Evolutionary conservation across 2,888 invertebrate genomes (phyloP).

Genomic region (Scaptomyza tumidula): DNA sequence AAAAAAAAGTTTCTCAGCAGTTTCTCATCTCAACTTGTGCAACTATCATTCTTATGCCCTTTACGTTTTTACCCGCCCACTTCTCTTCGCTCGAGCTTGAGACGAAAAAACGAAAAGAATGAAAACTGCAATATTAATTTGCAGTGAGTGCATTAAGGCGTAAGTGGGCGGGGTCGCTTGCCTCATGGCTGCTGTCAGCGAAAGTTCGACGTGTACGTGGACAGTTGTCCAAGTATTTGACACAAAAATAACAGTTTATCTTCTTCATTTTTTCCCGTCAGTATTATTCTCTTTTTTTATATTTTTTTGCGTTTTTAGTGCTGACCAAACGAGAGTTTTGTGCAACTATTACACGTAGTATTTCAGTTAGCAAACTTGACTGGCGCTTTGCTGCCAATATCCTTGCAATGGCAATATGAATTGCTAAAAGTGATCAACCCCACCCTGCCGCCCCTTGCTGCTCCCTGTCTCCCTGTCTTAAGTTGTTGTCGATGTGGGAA

Average conservation of each 20-base stretch:
- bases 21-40: conserved; percentile 67
- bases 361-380: conserved; percentile 44
- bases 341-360: conserved; percentile 63
- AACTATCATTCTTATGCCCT: conserved; percentile 41
- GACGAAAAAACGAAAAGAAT: not conserved
- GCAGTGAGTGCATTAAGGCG: conserved; percentile 78
- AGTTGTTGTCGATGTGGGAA: conserved; percentile 32
- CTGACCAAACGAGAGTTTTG: conserved; percentile 72
- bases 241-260: conserved; percentile 79
- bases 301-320: conserved; percentile 8
- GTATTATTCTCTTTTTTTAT: not conserved
- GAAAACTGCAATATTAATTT: conserved; percentile 74
- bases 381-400: conserved; percentile 44
- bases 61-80: not conserved
- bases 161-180: conserved; percentile 37
- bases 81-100: not conserved
- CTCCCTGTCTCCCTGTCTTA: not conserved
- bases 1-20: conserved; percentile 62
- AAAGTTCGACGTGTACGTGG: conserved; percentile 75
- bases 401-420: conserved; percentile 33
- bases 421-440: conserved; percentile 25
- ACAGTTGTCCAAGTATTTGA: conserved; percentile 77
- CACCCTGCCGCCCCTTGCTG: fast-evolving
- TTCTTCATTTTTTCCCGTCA: conserved; percentile 15
- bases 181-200: conserved; percentile 72